Evolutionary conservation across 2,888 invertebrate genomes (phyloP), one percentile per base, ranked within the genome.

Genomic region (Empis stercorea): DNA sequence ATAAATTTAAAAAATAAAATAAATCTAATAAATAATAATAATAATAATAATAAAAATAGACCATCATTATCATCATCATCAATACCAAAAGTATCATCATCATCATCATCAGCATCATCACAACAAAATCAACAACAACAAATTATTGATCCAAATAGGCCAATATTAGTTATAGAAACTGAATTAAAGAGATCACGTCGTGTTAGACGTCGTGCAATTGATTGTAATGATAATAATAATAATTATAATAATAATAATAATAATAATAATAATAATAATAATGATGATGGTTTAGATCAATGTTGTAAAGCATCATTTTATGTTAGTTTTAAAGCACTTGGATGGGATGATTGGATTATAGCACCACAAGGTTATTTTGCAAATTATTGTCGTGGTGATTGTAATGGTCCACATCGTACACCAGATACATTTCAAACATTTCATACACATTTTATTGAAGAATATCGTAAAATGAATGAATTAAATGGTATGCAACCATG

Each of bases 301-400:
- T 93, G 92, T 71, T 87, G 86, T 68, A 88, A 89, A 62, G 85
- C 92, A 70, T 79, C 84, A 44, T 88, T 92, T 73, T 92, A 89
- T 74, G 89, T 93, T 59, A 87, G 84, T 68, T 93, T 93, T 73
- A 83, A 84, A 63, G 83, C 87, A 59, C 76, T 93, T 45, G 91
- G 91, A 57, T 93, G 92, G 93, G 88, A 91, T 71, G 89, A 92
- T 73, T 92, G 91, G 91, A 89, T 92, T 63, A 87, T 91, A 57
- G 86, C 87, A 55, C 88, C 88, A 27, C 78, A 81, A 61, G 91
- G 92, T 57, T 93, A 93, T 73, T 87, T 86, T 71, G 92, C 93
- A 50, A 93, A 93, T 71, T 92, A 91, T 71, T 93, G 93, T 72
- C 80, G 87, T 61, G 93, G 93, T 55, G 87, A 87, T 63, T 93